phyloP scores from a whole-genome alignment of 2,797 vertebrate genomes.

The Oophaga sylvatica region DNA sequence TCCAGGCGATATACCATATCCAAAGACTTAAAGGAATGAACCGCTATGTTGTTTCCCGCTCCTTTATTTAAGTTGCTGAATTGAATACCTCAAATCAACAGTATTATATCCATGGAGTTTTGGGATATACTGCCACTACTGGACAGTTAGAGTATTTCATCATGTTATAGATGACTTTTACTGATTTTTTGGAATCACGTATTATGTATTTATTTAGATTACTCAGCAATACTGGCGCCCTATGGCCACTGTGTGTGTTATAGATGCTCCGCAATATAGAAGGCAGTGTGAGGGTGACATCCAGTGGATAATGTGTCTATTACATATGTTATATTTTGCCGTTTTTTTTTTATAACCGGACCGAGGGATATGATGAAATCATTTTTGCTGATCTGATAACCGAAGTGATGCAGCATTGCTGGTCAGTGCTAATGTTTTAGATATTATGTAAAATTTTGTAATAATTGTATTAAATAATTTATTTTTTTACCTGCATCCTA shows the following conservation, averaged over 20 bases:
- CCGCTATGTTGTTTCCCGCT: conserved; percentile 28
- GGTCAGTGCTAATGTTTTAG: background rate
- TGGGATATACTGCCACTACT: background rate
- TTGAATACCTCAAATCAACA: background rate
- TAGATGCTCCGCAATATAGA: background rate
- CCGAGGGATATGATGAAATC: background rate
- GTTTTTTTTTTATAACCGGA: background rate
- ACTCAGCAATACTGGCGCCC: background rate
- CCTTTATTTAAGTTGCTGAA: background rate
- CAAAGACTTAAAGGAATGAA: conserved; percentile 10
- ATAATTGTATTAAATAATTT: conserved; percentile 15
- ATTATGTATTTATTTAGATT: conserved; percentile 7
- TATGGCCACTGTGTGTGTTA: background rate
- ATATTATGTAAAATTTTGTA: conserved; percentile 8
- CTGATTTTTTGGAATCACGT: background rate
- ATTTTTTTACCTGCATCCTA: background rate
- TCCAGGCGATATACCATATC: conserved; percentile 19
- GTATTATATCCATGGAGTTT: background rate
- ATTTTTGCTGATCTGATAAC: background rate
- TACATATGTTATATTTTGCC: background rate
- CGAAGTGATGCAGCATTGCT: conserved; percentile 16
- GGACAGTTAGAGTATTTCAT: background rate
- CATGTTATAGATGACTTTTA: background rate
- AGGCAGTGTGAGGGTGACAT: conserved; percentile 41
- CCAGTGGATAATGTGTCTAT: conserved; percentile 7